Percentiles rank a stretch among this genome's conserved stretches.
Evolutionary conservation across 2,113 vertebrate genomes (phyloP).

Genomic region (Emydura subglobosa): DNA sequence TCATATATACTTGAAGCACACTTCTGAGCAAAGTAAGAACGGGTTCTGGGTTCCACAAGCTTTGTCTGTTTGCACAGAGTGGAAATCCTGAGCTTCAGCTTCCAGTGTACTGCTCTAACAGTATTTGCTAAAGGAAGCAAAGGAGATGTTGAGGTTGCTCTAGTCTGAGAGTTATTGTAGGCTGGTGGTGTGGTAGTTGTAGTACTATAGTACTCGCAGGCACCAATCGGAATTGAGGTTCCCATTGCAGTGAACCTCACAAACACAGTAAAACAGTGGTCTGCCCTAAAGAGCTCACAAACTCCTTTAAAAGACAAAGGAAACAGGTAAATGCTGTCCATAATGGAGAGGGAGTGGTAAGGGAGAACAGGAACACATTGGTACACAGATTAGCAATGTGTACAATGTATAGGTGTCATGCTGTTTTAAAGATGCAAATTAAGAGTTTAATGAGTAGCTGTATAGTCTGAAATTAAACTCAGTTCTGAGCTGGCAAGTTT

Average conservation of each 20-base stretch:
- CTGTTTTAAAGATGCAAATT: neutral
- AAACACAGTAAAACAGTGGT: neutral
- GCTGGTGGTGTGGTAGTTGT: neutral
- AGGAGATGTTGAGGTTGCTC: neutral
- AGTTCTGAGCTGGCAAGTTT: neutral
- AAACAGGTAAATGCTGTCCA: neutral
- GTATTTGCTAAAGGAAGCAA: neutral
- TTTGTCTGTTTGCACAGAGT: neutral
- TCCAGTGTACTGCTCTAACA: neutral
- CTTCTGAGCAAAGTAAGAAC: neutral
- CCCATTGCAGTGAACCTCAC: neutral
- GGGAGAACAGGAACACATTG: accelerated
- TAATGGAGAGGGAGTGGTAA: neutral
- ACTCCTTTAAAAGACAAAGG: neutral
- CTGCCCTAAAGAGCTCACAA: neutral
- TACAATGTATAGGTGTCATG: neutral
- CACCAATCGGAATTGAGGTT: neutral
- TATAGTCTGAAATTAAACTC: neutral
- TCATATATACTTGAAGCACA: neutral
- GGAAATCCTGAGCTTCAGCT: neutral
- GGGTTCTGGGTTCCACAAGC: neutral
- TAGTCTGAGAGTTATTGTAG: neutral
- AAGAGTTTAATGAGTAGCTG: neutral
- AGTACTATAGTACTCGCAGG: no score
- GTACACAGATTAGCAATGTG: neutral